phyloP scores from a whole-genome alignment of 2,797 vertebrate genomes.

The Falco peregrinus region DNA sequence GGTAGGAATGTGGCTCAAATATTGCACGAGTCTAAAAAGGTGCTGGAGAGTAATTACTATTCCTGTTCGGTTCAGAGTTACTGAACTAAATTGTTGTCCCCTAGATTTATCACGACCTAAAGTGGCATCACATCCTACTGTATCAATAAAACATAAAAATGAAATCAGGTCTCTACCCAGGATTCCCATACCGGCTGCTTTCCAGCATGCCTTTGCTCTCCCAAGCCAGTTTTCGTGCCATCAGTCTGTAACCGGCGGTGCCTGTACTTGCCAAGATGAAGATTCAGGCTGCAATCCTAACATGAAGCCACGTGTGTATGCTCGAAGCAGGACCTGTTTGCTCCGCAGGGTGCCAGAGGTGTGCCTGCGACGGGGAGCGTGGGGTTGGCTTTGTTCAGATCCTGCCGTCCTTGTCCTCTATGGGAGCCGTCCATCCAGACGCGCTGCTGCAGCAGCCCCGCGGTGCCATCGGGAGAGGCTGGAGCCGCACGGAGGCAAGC shows the following conservation, averaged over 20 bases:
- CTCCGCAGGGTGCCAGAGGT: no score
- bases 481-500: neutral
- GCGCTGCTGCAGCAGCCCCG: neutral
- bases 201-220: neutral
- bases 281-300: neutral
- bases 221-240: neutral
- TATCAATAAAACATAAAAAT: neutral
- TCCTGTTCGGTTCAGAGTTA: neutral
- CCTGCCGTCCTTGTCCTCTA: neutral
- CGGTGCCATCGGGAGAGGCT: neutral
- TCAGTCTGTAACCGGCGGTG: neutral
- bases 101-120: neutral
- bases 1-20: neutral
- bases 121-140: neutral
- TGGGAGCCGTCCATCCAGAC: neutral
- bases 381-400: neutral
- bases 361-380: fast-evolving
- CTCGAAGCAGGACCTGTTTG: neutral
- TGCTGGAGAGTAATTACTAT: neutral
- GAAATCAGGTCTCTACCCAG: neutral
- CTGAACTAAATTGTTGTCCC: neutral
- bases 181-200: neutral
- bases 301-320: fast-evolving
- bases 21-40: neutral
- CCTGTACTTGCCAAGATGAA: neutral